These are phyloP conservation scores for Narcine bancroftii DNA, from an alignment of 2,113 vertebrate genomes.

Conservation along the genomic window DNA sequence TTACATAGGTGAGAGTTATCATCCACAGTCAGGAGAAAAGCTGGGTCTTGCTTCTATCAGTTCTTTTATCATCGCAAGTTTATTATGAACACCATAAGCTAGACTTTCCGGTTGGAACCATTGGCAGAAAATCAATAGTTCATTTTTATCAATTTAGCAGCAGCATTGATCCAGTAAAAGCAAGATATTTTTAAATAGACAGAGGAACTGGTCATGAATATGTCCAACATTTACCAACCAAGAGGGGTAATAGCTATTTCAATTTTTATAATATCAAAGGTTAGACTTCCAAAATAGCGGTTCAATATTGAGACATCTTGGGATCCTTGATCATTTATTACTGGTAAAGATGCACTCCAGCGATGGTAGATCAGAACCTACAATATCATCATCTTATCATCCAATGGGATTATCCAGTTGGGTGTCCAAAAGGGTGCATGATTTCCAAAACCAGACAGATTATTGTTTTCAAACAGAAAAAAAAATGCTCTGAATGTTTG, in stretches of 20 bases:
- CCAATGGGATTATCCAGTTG: background rate
- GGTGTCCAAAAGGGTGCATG: background rate
- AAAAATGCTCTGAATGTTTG: background rate
- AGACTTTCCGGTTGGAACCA: background rate
- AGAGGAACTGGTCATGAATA: background rate
- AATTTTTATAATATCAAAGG: background rate
- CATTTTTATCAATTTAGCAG: conserved; percentile 7
- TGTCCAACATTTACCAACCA: background rate
- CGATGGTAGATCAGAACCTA: background rate
- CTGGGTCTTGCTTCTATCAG: background rate
- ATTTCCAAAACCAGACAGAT: background rate
- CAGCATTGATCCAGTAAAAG: background rate
- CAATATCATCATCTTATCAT: background rate
- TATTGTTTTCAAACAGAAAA: background rate
- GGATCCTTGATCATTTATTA: background rate
- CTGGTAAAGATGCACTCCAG: background rate
- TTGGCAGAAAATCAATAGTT: background rate
- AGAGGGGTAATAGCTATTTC: background rate
- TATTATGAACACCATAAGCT: background rate
- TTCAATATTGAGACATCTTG: conserved; percentile 18
- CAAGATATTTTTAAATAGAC: background rate
- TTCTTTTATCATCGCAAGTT: background rate
- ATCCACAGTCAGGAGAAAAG: background rate
- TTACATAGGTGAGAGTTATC: background rate
- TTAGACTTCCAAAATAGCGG: background rate